These are phyloP conservation scores for Arnoldichthys spilopterus DNA, from an alignment of 2,797 vertebrate species.

Conservation along the genomic window DNA sequence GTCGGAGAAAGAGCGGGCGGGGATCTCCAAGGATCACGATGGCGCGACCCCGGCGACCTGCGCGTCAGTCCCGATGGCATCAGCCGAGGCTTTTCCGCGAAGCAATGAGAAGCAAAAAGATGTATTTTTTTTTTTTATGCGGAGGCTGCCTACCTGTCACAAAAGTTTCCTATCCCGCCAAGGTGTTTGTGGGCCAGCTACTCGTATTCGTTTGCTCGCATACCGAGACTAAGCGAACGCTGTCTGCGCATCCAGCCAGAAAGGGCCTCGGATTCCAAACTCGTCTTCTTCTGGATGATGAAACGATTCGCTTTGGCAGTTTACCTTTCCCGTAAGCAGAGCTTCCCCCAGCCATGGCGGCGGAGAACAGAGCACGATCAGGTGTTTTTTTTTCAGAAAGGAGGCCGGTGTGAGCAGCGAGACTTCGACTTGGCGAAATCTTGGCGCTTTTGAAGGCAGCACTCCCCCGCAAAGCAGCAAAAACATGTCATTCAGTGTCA, in stretches of 20 bases:
- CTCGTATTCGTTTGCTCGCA: neutral
- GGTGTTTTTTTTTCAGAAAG: conserved; percentile 24
- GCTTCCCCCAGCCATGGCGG: conserved; percentile 13
- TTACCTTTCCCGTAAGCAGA: conserved; percentile 20
- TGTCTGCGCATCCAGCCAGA: conserved; percentile 29
- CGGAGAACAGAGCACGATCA: conserved; percentile 3
- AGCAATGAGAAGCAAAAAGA: neutral
- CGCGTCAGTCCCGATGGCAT: neutral
- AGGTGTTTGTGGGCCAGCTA: neutral
- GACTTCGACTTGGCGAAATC: conserved; percentile 21
- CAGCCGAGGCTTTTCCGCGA: neutral
- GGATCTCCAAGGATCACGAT: neutral
- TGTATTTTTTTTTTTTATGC: neutral
- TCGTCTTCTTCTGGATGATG: conserved; percentile 29
- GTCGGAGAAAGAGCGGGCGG: neutral
- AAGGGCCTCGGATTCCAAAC: conserved; percentile 9
- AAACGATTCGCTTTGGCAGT: conserved; percentile 37
- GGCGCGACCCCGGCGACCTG: neutral
- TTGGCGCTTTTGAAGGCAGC: conserved; percentile 25
- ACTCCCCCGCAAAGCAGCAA: conserved; percentile 22
- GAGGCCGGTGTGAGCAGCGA: conserved; percentile 8
- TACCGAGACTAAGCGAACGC: neutral
- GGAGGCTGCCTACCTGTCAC: neutral
- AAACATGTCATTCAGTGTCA: conserved; percentile 48
- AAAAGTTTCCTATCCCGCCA: neutral